phyloP scores from a whole-genome alignment of 2,113 vertebrate genomes.

The Etia nguti region DNA sequence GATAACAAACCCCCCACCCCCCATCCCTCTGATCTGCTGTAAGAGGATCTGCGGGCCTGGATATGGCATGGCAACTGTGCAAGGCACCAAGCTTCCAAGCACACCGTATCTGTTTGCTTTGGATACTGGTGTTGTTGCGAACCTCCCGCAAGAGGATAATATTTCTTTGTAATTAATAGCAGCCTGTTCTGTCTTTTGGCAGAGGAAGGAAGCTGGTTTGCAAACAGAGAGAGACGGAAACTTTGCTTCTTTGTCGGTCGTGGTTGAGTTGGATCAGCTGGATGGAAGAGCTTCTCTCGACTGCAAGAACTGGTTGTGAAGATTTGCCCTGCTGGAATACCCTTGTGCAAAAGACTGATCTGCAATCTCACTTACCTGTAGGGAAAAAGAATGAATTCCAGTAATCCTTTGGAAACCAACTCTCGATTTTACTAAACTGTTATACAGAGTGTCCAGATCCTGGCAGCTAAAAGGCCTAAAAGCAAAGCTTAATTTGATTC shows the following conservation, averaged over 20 bases:
- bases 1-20: conserved; percentile 19
- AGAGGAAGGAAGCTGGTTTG: conserved; percentile 27
- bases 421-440: background rate
- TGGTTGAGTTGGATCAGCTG: conserved; percentile 29
- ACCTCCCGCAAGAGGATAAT: conserved; percentile 50
- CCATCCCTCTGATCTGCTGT: conserved; percentile 52
- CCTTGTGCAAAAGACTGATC: background rate
- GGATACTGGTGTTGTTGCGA: conserved; percentile 54
- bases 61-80: conserved; percentile 57
- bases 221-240: conserved; percentile 35
- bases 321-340: background rate
- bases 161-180: conserved; percentile 63
- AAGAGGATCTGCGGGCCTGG: conserved; percentile 59
- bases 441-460: background rate
- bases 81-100: conserved; percentile 54
- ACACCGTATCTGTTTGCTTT: conserved; percentile 62
- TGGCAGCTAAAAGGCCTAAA: background rate
- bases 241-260: conserved; percentile 23
- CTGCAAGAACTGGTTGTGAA: background rate
- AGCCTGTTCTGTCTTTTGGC: conserved; percentile 43
- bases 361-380: background rate
- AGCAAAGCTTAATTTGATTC: background rate
- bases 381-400: background rate
- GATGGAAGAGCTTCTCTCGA: background rate
- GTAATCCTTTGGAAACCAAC: background rate